phyloP scores from a whole-genome alignment of 2,113 vertebrate genomes.

The Thalassoma bifasciatum region DNA sequence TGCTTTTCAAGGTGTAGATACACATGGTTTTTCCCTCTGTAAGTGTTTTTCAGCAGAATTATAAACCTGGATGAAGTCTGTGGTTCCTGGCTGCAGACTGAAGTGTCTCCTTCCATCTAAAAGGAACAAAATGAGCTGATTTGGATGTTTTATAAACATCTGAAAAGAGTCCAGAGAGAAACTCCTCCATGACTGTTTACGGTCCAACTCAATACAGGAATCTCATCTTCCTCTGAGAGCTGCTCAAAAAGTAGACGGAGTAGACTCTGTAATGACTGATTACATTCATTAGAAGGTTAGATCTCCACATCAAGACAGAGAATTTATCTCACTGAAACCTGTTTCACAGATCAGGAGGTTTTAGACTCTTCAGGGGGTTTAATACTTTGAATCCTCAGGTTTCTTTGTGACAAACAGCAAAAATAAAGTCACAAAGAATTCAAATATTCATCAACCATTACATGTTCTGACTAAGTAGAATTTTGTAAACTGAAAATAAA shows the following conservation, averaged over 20 bases:
- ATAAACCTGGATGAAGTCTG: background rate
- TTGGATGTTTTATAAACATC: slow-evolving; percentile 15
- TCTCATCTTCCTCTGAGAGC: slow-evolving; percentile 33
- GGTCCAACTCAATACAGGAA: slow-evolving; percentile 46
- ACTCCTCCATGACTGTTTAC: slow-evolving; percentile 28
- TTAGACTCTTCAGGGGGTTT: no score
- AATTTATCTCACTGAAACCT: no score
- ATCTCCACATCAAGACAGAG: no score
- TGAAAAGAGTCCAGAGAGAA: slow-evolving; percentile 21
- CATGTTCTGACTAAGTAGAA: no score
- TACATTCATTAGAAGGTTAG: slow-evolving; percentile 29
- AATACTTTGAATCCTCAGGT: no score
- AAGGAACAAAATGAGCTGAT: slow-evolving; percentile 29
- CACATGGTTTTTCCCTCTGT: no score
- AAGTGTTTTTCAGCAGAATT: background rate
- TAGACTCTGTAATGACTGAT: slow-evolving; percentile 31
- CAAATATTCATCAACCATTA: no score
- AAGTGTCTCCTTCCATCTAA: background rate
- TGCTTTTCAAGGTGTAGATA: no score
- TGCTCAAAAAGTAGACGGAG: slow-evolving; percentile 24
- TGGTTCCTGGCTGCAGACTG: background rate
- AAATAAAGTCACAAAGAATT: no score
- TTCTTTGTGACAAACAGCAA: no score
- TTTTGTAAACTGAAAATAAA: no score
- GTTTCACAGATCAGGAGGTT: no score